These are phyloP conservation scores for Lates calcarifer DNA, from an alignment of 2,113 vertebrate species.

Conservation along the genomic window DNA sequence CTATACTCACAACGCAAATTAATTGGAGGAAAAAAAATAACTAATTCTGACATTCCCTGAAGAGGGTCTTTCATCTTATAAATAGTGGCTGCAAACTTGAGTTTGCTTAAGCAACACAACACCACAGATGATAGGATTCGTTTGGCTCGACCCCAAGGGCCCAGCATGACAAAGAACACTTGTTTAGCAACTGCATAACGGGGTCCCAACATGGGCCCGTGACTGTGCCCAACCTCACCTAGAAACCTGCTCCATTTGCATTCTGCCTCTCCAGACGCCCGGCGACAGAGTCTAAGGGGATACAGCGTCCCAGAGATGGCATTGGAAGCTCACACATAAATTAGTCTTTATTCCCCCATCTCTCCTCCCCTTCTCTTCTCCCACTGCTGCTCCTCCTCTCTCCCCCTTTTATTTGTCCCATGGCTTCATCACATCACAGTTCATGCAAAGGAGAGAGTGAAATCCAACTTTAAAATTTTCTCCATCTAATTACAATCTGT, in stretches of 20 bases:
- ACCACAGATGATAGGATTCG: constrained; percentile 77
- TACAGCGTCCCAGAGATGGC: constrained; percentile 68
- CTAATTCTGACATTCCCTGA: constrained; percentile 81
- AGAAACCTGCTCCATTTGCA: constrained; percentile 80
- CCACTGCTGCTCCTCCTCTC: constrained; percentile 42
- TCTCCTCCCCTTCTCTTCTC: constrained; percentile 25
- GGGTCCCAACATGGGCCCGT: constrained; percentile 75
- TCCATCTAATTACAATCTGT: constrained; percentile 71
- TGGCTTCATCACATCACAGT: constrained; percentile 76
- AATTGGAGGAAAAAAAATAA: constrained; percentile 78
- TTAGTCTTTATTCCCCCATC: constrained; percentile 68
- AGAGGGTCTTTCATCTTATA: constrained; percentile 86
- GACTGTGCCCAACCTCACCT: constrained; percentile 74
- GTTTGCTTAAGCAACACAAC: constrained; percentile 81
- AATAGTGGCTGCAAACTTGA: constrained; percentile 82
- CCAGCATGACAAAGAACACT: constrained; percentile 79
- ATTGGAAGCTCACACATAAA: constrained; percentile 78
- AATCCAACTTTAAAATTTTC: constrained; percentile 73
- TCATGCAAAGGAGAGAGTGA: constrained; percentile 76
- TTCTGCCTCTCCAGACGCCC: constrained; percentile 71
- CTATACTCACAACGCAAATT: constrained; percentile 77
- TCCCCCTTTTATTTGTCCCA: constrained; percentile 72
- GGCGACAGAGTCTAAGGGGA: constrained; percentile 64
- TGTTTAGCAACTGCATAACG: constrained; percentile 75
- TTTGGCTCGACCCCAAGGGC: constrained; percentile 76